Percentiles rank a stretch among this genome's conserved stretches.
These are phyloP conservation scores for Andrena trimmerana DNA, from an alignment of 2,888 invertebrate species.

Conservation along the genomic window DNA sequence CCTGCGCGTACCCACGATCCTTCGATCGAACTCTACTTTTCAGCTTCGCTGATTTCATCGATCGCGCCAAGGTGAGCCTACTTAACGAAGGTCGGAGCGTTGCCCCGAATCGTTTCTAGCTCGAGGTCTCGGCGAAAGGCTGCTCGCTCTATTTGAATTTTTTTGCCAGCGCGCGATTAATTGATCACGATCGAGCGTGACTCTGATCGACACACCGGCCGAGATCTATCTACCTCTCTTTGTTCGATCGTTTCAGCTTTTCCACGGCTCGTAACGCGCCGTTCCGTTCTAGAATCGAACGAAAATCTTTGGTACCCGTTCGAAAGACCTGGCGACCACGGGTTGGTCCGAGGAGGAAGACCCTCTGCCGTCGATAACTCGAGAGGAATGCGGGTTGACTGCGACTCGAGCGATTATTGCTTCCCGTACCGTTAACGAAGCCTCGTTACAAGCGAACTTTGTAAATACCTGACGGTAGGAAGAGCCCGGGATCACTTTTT, in stretches of 20 bases:
- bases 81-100: constrained; percentile 56
- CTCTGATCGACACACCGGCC: constrained; percentile 19
- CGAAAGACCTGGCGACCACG: constrained; percentile 8
- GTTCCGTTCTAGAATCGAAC: not conserved
- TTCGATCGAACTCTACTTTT: constrained; percentile 25
- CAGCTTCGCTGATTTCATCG: constrained; percentile 53
- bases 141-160: constrained; percentile 48
- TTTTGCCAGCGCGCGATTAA: constrained; percentile 41
- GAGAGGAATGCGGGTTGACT: constrained; percentile 59
- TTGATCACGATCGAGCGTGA: constrained; percentile 50
- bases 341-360: not conserved
- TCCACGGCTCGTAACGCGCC: not conserved
- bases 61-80: constrained; percentile 51
- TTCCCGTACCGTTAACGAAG: constrained; percentile 67
- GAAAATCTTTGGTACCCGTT: constrained; percentile 27
- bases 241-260: not conserved
- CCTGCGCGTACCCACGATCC: constrained; percentile 8
- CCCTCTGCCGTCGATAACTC: constrained; percentile 45
- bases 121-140: constrained; percentile 57
- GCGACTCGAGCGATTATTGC: constrained; percentile 62
- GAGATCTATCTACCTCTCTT: constrained; percentile 14
- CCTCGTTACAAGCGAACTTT: constrained; percentile 65
- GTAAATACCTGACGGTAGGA: constrained; percentile 55
- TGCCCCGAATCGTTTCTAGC: constrained; percentile 50
- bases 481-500: constrained; percentile 57